A percentile compares a stretch with the other conserved stretches of the same genome.
These are phyloP conservation scores for Dolichotis patagonum DNA, from an alignment of 2,113 vertebrate genomes.

Conservation along the genomic window DNA sequence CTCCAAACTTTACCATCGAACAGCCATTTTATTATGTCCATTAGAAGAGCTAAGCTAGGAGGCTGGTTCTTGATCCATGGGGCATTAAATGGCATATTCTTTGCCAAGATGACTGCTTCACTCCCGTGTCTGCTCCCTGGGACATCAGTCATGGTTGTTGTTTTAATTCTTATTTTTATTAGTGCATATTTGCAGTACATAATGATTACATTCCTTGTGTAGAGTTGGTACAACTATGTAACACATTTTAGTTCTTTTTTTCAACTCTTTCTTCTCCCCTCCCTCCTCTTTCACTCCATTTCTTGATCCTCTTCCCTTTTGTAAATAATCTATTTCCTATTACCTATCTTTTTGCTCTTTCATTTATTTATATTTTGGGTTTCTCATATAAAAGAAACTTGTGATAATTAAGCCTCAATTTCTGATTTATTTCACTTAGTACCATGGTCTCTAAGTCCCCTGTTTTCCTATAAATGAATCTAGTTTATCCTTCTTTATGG, in stretches of 20 bases:
- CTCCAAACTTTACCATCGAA: background rate
- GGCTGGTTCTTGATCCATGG: accelerated
- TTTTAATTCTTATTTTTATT: background rate
- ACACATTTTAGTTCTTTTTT: background rate
- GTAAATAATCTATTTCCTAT: background rate
- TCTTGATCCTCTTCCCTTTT: background rate
- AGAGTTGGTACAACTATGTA: background rate
- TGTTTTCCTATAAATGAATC: background rate
- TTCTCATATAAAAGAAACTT: background rate
- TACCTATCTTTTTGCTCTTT: background rate
- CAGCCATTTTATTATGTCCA: background rate
- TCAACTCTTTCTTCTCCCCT: background rate
- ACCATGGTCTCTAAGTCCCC: background rate
- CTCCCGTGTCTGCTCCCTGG: background rate
- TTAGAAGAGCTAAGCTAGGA: background rate
- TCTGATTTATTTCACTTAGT: background rate
- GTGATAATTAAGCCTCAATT: background rate
- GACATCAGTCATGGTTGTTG: background rate
- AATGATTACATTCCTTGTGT: background rate
- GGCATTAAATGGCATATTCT: background rate
- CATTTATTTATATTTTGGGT: background rate
- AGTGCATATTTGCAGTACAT: background rate
- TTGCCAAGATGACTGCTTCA: background rate
- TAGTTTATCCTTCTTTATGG: background rate
- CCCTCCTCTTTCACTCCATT: background rate